These are phyloP conservation scores for Ridgeia piscesae DNA, from an alignment of 1,140 invertebrate genomes.

Conservation along the genomic window DNA sequence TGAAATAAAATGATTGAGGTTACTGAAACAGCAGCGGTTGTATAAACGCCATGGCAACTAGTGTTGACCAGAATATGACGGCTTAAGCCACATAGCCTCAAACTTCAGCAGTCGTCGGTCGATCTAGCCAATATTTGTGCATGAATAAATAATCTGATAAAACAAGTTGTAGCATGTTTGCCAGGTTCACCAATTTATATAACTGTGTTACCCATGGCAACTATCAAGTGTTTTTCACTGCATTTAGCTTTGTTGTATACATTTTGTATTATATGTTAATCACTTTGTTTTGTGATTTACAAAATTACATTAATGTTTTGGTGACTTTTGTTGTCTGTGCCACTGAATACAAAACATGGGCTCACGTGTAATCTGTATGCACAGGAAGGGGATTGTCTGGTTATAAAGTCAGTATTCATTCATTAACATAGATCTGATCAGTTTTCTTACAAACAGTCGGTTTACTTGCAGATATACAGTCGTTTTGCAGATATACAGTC, in stretches of 20 bases:
- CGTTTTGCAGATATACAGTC: not conserved
- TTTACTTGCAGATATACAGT: not conserved
- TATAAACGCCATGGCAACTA: not conserved
- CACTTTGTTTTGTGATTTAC: not conserved
- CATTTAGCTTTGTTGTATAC: not conserved
- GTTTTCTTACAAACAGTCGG: not conserved
- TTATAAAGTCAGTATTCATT: not conserved
- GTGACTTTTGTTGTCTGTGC: not conserved
- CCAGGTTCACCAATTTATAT: not conserved
- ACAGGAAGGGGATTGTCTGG: not conserved
- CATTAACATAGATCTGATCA: not conserved
- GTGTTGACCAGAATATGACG: not conserved
- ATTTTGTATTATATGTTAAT: not conserved
- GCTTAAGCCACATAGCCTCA: not conserved
- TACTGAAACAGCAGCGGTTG: not conserved
- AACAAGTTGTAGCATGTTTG: not conserved
- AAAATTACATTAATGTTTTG: not conserved
- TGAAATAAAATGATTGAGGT: not conserved
- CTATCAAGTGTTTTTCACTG: not conserved
- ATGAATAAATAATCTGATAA: constrained; percentile 7
- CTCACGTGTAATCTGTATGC: not conserved
- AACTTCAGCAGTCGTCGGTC: not conserved
- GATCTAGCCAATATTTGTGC: not conserved
- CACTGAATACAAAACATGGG: not conserved
- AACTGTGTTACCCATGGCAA: not conserved